Base-by-base conservation (phyloP, 2,113 vertebrate genomes). In the Oceanites oceanicus region DNA sequence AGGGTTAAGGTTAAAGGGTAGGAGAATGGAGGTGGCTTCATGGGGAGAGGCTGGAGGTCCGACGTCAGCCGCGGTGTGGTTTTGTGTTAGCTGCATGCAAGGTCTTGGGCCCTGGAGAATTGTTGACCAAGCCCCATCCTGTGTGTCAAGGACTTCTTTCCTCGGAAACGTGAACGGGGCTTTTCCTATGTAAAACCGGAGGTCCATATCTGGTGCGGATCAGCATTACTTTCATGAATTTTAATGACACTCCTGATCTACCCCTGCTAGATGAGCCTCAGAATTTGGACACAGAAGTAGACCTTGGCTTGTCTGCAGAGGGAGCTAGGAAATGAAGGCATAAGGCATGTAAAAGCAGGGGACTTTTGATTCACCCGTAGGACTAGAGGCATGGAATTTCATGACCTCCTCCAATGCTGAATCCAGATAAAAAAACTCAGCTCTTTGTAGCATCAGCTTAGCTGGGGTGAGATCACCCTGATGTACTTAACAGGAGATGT, bases 21-120 rank as follows among this genome's bases (percentile, higher is more conserved):
- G 14, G 12, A 77, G 62, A 32, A 18, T 9, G 56, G 47, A 61
- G 22, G 26, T 67, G 47, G 50, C 47, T 27, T 29, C 45, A 3
- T 9, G 32, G 18, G 36, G 5, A 58, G 73, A 83, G 22, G 67
- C 16, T n/a, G 45, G 21, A 50, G 49, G 32, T 34, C 10, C 6
- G 2, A 6, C 8, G 10, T 13, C 32, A 27, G 15, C 42, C 3
- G 0, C 27, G 30, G 22, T 23, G 22, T 19, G n/a, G 21, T 19
- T 55, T 40, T 58, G 11, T 40, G 36, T 71, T 15, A 71, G 50
- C 34, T 65, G 18, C 3, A 0, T n/a, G 30, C 32, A 44, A 13
- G 56, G 21, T 36, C 30, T 27, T 18, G 9, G 56, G 32, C 6
- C 13, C 23, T 38, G 63, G 32, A 27, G 52, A 61, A 20, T 0